Evolutionary conservation across 1,140 invertebrate species (phyloP).

Genomic region (Hyles vespertilio): DNA sequence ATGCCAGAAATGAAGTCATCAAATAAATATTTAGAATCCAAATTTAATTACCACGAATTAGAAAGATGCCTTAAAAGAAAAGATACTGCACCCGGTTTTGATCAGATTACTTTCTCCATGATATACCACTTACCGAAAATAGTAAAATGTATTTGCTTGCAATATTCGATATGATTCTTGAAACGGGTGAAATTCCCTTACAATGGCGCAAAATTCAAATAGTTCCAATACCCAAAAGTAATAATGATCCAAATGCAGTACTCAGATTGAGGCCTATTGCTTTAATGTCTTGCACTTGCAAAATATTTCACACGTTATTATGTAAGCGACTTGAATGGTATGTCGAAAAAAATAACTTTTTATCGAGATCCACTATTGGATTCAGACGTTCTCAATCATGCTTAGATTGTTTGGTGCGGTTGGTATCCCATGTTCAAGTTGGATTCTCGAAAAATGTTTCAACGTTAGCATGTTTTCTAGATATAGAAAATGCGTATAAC

Average conservation of each 20-base stretch:
- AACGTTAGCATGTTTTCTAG: constrained; percentile 9
- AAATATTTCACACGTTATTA: constrained; percentile 17
- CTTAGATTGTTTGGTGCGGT: not conserved
- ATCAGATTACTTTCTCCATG: too few species aligned
- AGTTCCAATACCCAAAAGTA: not conserved
- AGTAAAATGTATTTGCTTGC: too few species aligned
- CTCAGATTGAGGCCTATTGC: constrained; percentile 38
- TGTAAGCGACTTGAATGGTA: constrained; percentile 21
- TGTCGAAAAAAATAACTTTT: constrained; percentile 7
- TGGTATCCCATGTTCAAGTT: constrained; percentile 11
- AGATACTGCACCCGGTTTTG: too few species aligned
- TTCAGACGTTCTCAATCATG: constrained; percentile 3
- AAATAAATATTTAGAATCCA: not conserved
- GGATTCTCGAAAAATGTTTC: constrained; percentile 1
- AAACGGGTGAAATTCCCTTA: not conserved
- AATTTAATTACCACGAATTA: not conserved
- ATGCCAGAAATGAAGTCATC: not conserved
- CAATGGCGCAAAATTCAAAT: constrained; percentile 2
- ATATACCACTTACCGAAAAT: too few species aligned
- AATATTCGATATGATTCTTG: not conserved
- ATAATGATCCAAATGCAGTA: constrained; percentile 17
- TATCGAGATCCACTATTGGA: not conserved
- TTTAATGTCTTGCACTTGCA: constrained; percentile 27
- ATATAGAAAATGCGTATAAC: too few species aligned
- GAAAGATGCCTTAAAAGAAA: not conserved